Evolutionary conservation across 2,888 invertebrate genomes (phyloP), one percentile per base, ranked within the genome.

Genomic region (Netelia fuscicornis): DNA sequence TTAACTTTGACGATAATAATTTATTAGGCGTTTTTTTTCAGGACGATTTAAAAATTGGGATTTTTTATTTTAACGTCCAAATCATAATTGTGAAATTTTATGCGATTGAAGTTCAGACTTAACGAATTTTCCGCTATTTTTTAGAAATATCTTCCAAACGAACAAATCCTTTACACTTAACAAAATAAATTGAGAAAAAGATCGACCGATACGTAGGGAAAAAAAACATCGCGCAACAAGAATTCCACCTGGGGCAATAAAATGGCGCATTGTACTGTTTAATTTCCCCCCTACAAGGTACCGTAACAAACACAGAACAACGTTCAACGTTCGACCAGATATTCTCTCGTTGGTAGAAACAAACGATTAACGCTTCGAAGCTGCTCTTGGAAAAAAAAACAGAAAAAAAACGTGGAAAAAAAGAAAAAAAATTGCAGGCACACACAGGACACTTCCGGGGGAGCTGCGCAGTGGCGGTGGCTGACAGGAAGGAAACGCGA

Each of bases 401-500:
- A 17, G 17, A 54, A 37, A 23, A 23, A 37, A 58, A 37, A 54
- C 23, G 10, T 17, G 17, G 17, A 17, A 10, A 37, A 44, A 56
- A 77, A 80, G 81, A 58, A 25, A 58, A 84, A 67, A 67, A 77
- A 81, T 84, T 81, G 77, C 81, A 77, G 77, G 77, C 84, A 82
- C 80, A 84, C 83, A 83, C 80, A 84, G 86, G 87, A 87, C 86
- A 87, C 86, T 87, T 87, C 87, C 87, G 87, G 87, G 79, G 87
- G 80, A 71, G 72, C 82, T 81, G 75, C 71, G 80, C 65, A 68
- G 77, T 65, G 64, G 87, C 74, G 83, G 76, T 86, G 81, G 88
- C 80, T 85, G 90, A 91, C 93, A 93, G 93, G 93, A 93, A 93
- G 93, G 93, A 93, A 93, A 93, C 91, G 93, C 91, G 92, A 93